phyloP scores from a whole-genome alignment of 2,888 invertebrate genomes.

The Mesorhabditis belari region DNA sequence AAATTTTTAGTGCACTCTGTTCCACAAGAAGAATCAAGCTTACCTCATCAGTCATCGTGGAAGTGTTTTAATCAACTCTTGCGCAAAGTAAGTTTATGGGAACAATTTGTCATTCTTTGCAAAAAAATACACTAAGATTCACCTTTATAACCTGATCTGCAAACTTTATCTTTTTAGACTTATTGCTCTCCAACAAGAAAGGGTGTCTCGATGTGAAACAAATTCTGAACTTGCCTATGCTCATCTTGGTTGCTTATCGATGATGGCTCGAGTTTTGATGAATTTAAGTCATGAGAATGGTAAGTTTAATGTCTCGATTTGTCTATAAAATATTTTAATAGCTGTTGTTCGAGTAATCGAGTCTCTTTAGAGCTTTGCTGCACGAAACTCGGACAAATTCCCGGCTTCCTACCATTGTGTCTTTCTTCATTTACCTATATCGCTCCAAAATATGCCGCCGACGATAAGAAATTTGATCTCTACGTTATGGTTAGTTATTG shows the following conservation, averaged over 20 bases:
- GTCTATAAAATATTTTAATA: neutral
- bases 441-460: constrained; percentile 27
- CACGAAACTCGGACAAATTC: constrained; percentile 40
- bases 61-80: constrained; percentile 24
- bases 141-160: neutral
- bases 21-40: constrained; percentile 45
- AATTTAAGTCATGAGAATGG: constrained; percentile 46
- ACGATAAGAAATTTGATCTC: constrained; percentile 38
- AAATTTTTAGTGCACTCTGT: constrained; percentile 24
- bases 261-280: constrained; percentile 36
- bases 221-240: constrained; percentile 6
- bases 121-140: neutral
- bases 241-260: constrained; percentile 22
- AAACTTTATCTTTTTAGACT: constrained; percentile 9
- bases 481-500: constrained; percentile 32
- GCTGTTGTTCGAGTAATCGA: neutral
- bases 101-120: neutral
- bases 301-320: constrained; percentile 1
- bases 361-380: constrained; percentile 32
- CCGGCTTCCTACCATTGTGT: constrained; percentile 30
- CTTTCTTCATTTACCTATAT: constrained; percentile 27
- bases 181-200: constrained; percentile 7
- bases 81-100: constrained; percentile 23
- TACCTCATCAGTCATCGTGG: constrained; percentile 40
- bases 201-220: neutral